A percentile compares a stretch with the other conserved stretches of the same genome.
phyloP scores from a whole-genome alignment of 2,888 invertebrate species.

The Ectemnius lituratus region DNA sequence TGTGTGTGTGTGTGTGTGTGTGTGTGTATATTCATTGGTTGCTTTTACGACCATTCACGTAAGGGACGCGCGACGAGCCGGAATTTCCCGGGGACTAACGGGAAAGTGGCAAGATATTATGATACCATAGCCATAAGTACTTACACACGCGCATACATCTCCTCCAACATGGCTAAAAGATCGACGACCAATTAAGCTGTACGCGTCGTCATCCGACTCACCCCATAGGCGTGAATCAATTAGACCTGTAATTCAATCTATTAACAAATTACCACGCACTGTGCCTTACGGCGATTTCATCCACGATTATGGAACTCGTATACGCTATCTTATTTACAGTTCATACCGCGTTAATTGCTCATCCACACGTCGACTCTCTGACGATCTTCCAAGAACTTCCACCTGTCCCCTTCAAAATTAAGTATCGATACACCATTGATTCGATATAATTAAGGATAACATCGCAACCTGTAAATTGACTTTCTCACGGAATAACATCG shows the following conservation, averaged over 20 bases:
- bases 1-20: too few relatives aligned
- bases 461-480: too few relatives aligned
- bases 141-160: slow-evolving; percentile 21
- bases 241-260: too few relatives aligned
- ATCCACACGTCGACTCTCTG: too few relatives aligned
- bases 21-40: neutral
- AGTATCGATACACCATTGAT: too few relatives aligned
- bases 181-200: slow-evolving; percentile 44
- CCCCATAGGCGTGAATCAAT: slow-evolving; percentile 6
- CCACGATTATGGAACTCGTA: slow-evolving; percentile 11
- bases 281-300: slow-evolving; percentile 4
- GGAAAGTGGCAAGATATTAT: slow-evolving; percentile 12
- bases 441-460: too few relatives aligned
- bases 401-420: too few relatives aligned
- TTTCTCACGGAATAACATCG: too few relatives aligned
- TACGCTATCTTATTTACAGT: neutral
- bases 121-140: neutral
- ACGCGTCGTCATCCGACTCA: slow-evolving; percentile 30
- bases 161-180: slow-evolving; percentile 22
- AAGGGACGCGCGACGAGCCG: slow-evolving; percentile 32
- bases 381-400: too few relatives aligned
- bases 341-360: too few relatives aligned
- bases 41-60: slow-evolving; percentile 9
- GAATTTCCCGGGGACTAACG: slow-evolving; percentile 36
- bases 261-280: too few relatives aligned